Evolutionary conservation across 2,113 vertebrate genomes (phyloP).

Genomic region (Taurulus bubalis): DNA sequence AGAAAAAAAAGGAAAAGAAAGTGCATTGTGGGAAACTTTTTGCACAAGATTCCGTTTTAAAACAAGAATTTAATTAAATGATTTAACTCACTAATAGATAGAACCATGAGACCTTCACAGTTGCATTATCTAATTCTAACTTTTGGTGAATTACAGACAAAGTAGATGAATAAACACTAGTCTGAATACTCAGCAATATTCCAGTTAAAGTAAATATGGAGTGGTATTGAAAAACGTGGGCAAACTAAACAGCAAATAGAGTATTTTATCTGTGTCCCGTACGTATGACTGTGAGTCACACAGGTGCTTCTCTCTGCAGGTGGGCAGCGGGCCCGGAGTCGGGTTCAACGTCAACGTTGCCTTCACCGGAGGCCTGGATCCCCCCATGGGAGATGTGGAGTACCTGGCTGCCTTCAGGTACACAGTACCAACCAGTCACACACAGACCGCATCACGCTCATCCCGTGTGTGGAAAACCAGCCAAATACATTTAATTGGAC

Average conservation of each 20-base stretch:
- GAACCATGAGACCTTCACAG: neutral
- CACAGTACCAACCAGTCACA: neutral
- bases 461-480: neutral
- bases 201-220: neutral
- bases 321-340: conserved; percentile 92
- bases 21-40: conserved; percentile 20
- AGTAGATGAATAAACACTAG: neutral
- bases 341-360: conserved; percentile 97
- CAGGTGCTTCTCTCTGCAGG: conserved; percentile 75
- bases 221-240: too few relatives aligned
- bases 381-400: conserved; percentile 93
- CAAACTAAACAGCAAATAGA: neutral
- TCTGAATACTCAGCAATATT: too few relatives aligned
- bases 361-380: conserved; percentile 95
- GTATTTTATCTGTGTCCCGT: neutral
- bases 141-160: neutral
- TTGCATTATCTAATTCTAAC: neutral
- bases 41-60: neutral
- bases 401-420: conserved; percentile 98
- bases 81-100: neutral
- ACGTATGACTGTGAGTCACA: neutral
- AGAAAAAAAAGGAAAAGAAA: too few relatives aligned
- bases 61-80: neutral
- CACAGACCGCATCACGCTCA: neutral
- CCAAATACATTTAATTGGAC: too few relatives aligned